These are phyloP conservation scores for Equus quagga DNA, from an alignment of 2,113 vertebrate genomes.

Conservation along the genomic window DNA sequence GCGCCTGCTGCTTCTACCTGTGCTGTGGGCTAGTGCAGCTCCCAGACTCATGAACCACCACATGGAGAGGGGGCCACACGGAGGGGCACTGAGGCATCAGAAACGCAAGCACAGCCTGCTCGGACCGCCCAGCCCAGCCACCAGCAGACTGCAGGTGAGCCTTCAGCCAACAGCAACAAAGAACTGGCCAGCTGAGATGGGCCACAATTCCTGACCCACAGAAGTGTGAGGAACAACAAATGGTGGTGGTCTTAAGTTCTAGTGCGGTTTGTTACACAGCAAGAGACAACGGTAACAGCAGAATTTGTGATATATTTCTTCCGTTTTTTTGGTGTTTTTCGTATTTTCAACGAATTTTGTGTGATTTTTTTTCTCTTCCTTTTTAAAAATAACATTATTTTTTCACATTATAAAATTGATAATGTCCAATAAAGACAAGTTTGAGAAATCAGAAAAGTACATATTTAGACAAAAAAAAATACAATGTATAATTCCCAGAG, in stretches of 20 bases:
- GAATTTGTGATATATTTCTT: not conserved
- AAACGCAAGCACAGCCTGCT: not conserved
- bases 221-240: not conserved
- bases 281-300: not conserved
- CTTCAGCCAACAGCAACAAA: not conserved
- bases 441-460: slow-evolving; percentile 34
- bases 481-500: not conserved
- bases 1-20: too few relatives aligned
- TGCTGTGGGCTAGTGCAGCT: not conserved
- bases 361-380: not conserved
- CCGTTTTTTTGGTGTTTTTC: not conserved
- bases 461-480: not conserved
- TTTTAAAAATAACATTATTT: not conserved
- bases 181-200: not conserved
- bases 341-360: not conserved
- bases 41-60: not conserved
- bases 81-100: not conserved
- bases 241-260: not conserved
- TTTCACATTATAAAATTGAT: slow-evolving; percentile 26
- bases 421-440: not conserved
- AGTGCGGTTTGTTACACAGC: not conserved
- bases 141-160: not conserved
- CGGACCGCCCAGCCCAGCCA: not conserved
- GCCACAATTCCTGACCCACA: not conserved
- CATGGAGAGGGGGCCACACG: fast-evolving